These are phyloP conservation scores for Ceratothoa steindachneri DNA, from an alignment of 2,888 invertebrate genomes.

Conservation along the genomic window DNA sequence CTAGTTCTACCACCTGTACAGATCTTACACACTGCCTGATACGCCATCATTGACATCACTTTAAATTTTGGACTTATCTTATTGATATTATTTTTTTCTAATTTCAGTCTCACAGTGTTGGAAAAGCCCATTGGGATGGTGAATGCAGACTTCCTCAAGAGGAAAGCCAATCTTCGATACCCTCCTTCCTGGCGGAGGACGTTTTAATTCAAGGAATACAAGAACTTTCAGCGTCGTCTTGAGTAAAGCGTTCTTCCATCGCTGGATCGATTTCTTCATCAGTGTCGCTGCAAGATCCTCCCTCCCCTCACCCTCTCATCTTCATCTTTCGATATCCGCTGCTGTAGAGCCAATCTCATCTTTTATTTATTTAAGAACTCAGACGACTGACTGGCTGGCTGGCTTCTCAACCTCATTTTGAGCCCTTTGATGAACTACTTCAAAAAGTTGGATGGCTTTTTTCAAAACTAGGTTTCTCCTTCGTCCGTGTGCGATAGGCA, in stretches of 20 bases:
- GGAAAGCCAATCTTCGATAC: conserved; percentile 36
- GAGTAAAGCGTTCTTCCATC: conserved; percentile 11
- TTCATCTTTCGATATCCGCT: neutral
- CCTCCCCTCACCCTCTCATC: neutral
- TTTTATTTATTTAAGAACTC: neutral
- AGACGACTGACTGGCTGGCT: no score
- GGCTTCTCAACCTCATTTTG: no score
- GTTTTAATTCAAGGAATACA: conserved; percentile 38
- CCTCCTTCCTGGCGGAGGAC: conserved; percentile 33
- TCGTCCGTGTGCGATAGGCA: no score
- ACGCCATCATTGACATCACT: neutral
- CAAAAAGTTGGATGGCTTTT: no score
- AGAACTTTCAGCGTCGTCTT: conserved; percentile 37
- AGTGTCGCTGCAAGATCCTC: neutral
- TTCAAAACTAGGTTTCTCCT: no score
- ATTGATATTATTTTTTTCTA: conserved; percentile 13
- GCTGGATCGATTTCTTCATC: neutral
- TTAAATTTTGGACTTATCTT: neutral
- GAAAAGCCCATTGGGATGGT: conserved; percentile 69
- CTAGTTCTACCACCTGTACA: no score
- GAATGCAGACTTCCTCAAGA: conserved; percentile 59
- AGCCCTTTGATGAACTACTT: no score
- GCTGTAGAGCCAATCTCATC: neutral
- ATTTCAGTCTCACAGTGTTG: conserved; percentile 66
- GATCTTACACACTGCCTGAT: no score